Evolutionary conservation across 2,113 vertebrate species (phyloP).

Genomic region (Ctenomys sociabilis): DNA sequence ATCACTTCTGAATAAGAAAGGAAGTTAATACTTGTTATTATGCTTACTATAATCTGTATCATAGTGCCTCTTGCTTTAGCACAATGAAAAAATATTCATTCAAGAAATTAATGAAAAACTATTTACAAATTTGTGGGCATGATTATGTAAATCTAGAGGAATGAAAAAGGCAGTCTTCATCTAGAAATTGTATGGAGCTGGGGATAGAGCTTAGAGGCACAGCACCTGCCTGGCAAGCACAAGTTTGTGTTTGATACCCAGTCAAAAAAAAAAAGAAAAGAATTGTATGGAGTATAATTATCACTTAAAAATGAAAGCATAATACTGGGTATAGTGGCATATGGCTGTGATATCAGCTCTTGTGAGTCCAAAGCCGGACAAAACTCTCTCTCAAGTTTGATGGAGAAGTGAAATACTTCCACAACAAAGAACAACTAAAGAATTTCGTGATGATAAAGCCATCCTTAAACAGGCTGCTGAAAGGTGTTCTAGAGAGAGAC

Average conservation of each 20-base stretch:
- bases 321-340: not conserved
- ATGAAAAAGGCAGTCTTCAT: not conserved
- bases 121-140: not conserved
- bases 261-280: too few species aligned
- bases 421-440: too few species aligned
- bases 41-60: not conserved
- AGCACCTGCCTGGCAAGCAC: too few species aligned
- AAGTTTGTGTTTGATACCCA: too few species aligned
- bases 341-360: not conserved
- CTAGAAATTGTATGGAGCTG: not conserved
- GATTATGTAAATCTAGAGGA: not conserved
- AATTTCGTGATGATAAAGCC: too few species aligned
- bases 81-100: not conserved
- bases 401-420: too few species aligned
- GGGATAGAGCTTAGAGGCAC: not conserved
- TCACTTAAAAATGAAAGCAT: too few species aligned
- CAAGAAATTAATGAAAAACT: not conserved
- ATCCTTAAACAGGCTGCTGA: too few species aligned
- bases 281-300: too few species aligned
- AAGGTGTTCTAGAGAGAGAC: too few species aligned
- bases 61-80: not conserved
- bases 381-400: too few species aligned
- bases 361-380: too few species aligned
- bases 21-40: not conserved
- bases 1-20: slow-evolving; percentile 26